Evolutionary conservation across 1,140 invertebrate species (phyloP), one percentile per base, ranked within the genome.

Genomic region (Micrasema longulum): DNA sequence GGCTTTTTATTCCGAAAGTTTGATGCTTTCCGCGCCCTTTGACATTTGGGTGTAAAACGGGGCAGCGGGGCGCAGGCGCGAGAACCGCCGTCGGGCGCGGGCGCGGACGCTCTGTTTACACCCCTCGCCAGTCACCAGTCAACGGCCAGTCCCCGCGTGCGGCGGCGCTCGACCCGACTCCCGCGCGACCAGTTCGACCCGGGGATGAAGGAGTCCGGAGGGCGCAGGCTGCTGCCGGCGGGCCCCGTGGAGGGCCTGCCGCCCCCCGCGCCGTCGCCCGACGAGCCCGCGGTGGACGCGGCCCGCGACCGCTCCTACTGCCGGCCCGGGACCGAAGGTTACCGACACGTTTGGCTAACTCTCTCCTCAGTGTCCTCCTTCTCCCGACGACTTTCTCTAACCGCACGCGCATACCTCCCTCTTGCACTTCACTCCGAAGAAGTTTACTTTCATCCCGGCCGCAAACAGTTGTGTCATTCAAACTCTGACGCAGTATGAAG

Each of bases 251-350:
- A 82, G 23, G 83, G 82, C 10, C 78, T 84, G 70, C 77, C 81
- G 53, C 82, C 83, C 71, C 83, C 82, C 9, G 80, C 79, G 12
- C 75, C 79, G 45, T 84, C 82, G 50, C 83, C 83, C n/a, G 84
- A 84, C 64, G 84, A 85, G 70, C 81, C 79, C 48, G 82, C 81
- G 36, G 74, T 84, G 64, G 84, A 85, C 79, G 84, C 84, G 69
- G 84, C 84, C 0, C 83, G 83, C 73, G 83, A 85, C 72, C 83
- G 83, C 73, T 79, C 82, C 50, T 85, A 81, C 77, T 85, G 84
- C 83, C 74, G 72, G 41, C 71, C 73, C 10, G 45, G 36, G 2
- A 12, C 64, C 48, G 53, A 67, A 67, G 64, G 64, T 67, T 52
- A 35, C 22, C 10, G 12, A 36, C 14, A 36, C 16, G 2, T 57